These are phyloP conservation scores for Phortica okadai DNA, from an alignment of 2,888 invertebrate species.

Conservation along the genomic window DNA sequence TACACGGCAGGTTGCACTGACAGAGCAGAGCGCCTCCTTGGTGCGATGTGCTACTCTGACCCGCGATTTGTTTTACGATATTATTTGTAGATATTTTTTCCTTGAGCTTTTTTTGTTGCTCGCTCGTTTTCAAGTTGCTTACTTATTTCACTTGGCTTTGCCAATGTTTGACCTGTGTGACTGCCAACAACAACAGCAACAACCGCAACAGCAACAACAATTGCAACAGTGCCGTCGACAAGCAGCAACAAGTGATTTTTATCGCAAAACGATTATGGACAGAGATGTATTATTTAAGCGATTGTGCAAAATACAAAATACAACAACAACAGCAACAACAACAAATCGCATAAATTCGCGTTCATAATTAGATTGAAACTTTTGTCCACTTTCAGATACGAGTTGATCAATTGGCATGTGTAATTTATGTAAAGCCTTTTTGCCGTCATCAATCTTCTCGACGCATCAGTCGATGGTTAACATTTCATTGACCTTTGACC, in stretches of 20 bases:
- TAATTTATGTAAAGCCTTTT: not conserved
- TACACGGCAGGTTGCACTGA: not conserved
- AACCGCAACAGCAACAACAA: conserved; percentile 19
- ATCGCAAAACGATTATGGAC: conserved; percentile 25
- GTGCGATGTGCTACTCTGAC: conserved; percentile 18
- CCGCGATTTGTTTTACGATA: conserved; percentile 24
- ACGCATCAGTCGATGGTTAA: not conserved
- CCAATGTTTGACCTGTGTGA: conserved; percentile 19
- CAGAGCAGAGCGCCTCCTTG: not conserved
- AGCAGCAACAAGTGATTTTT: conserved; percentile 30
- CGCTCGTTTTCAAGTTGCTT: not conserved
- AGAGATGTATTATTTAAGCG: conserved; percentile 27
- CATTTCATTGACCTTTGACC: conserved; percentile 15
- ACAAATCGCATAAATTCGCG: not conserved
- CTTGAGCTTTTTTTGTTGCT: not conserved
- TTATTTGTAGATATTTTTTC: conserved; percentile 14
- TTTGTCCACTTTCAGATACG: not conserved
- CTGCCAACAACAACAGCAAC: conserved; percentile 25
- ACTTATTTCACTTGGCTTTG: not conserved
- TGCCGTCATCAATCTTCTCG: not conserved
- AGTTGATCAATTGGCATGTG: not conserved
- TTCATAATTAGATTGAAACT: conserved; percentile 1
- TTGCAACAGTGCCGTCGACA: conserved; percentile 22
- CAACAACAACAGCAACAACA: not conserved
- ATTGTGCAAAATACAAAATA: not conserved